Base-by-base conservation (phyloP, 1,140 invertebrate genomes). In the Magallana angulata region DNA sequence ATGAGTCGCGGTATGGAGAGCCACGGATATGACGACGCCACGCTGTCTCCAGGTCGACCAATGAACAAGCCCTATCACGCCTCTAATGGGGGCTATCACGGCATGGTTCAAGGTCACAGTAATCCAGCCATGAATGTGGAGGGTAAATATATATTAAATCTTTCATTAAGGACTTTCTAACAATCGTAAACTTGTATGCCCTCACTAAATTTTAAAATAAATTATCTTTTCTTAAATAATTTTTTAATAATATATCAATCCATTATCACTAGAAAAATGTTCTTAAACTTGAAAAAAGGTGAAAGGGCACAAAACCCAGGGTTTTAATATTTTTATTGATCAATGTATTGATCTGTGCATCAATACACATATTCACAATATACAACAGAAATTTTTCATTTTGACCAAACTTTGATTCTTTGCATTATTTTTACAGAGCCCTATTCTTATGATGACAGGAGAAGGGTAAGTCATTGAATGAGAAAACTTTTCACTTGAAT, bases 1-100 rank as follows among this genome's bases (percentile, higher is more conserved):
- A 90, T 94, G 56, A 92, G 90, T 84, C 90, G 92, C 30, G 93
- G 92, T 9, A 92, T 92, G 18, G 90, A 90, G 57, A 92, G 91
- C 64, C 93, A 94, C 57, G 94, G 94, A 56, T 94, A 94, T 85
- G 93, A 94, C 86, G 94, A 94, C 86, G 91, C 90, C 87, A 94
- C 94, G 14, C 80, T 94, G 76, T 90, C 92, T 16, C 89, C 92
- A 57, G 91, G 91, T 8, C 90, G 90, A 30, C 87, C 87, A 12
- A 89, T 84, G 36, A 71, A 57, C 18, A 85, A 89, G 82, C 87
- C 90, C 24, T 89, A 89, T 82, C 83, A 83, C 16, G 58, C 64
- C 14, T 58, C 68, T 36, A 90, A 87, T 64, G 90, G 89, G 56
- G 88, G 71, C 14, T 80, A 89, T 68, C 87, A 84, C 11, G 71